Percentiles rank a stretch among this genome's conserved stretches.
Evolutionary conservation across 1,140 invertebrate species (phyloP).

Genomic region (Cherax destructor): DNA sequence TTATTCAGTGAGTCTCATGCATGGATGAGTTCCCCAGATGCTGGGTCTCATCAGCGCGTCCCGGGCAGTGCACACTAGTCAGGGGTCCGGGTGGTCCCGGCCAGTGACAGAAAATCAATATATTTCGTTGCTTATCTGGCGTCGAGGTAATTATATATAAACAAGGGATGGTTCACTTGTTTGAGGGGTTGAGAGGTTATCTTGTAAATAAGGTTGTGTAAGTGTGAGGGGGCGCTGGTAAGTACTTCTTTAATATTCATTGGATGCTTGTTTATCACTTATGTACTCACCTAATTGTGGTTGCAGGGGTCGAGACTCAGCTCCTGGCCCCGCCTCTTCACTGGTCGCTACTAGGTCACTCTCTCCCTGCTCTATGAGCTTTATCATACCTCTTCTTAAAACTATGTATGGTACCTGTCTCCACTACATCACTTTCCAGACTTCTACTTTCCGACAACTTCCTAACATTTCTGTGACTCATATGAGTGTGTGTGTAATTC

Average conservation of each 20-base stretch:
- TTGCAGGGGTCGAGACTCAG: too few species aligned
- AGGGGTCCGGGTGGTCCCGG: not conserved
- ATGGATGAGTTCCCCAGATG: not conserved
- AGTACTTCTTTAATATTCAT: not conserved
- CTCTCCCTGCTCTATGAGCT: too few species aligned
- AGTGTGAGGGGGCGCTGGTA: not conserved
- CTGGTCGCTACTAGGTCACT: too few species aligned
- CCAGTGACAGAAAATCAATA: conserved; percentile 10
- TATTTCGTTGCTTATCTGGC: not conserved
- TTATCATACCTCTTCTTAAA: too few species aligned
- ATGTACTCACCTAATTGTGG: not conserved
- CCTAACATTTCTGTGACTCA: too few species aligned
- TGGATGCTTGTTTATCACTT: not conserved
- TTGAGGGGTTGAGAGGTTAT: conserved; percentile 4
- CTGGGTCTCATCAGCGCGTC: not conserved
- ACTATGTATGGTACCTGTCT: too few species aligned
- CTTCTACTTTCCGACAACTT: too few species aligned
- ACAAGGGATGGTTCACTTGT: not conserved
- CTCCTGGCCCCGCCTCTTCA: too few species aligned
- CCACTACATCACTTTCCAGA: too few species aligned
- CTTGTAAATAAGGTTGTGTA: not conserved
- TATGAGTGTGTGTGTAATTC: too few species aligned
- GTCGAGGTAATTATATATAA: conserved; percentile 2
- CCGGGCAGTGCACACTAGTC: too few species aligned
- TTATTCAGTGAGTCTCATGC: conserved; percentile 13